These are phyloP conservation scores for Heteractis magnifica DNA, from an alignment of 92 coral and sea anemone genomes.

Conservation along the genomic window DNA sequence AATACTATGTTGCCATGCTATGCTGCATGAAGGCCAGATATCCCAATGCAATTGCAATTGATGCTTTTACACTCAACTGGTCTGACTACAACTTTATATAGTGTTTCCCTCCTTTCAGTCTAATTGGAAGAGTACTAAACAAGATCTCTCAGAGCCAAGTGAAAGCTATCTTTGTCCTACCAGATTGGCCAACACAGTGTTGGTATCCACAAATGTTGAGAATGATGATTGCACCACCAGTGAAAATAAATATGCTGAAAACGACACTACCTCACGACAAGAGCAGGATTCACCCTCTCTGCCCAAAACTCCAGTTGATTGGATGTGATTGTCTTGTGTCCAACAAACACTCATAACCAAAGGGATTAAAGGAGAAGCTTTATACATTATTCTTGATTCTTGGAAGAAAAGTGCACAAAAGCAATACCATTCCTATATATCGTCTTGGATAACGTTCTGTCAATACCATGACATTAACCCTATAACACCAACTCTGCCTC, in stretches of 20 bases:
- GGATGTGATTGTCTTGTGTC: conserved; percentile 41
- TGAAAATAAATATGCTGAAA: conserved; percentile 32
- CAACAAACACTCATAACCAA: conserved; percentile 16
- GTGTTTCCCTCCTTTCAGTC: not conserved
- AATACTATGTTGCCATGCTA: conserved; percentile 38
- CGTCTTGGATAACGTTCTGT: conserved; percentile 4
- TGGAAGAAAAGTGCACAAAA: conserved; percentile 30
- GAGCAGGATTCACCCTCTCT: conserved; percentile 32
- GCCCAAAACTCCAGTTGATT: conserved; percentile 27
- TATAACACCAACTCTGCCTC: not conserved
- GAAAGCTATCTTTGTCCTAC: not conserved
- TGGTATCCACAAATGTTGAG: conserved; percentile 61
- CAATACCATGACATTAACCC: not conserved
- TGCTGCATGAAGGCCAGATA: conserved; percentile 53
- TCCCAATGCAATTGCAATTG: conserved; percentile 49
- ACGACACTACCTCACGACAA: conserved; percentile 47
- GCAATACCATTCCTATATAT: conserved; percentile 24
- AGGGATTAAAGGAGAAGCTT: conserved; percentile 32
- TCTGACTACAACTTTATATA: conserved; percentile 28
- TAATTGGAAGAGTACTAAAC: not conserved
- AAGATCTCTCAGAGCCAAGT: not conserved
- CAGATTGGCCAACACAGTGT: conserved; percentile 39
- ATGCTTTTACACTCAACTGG: conserved; percentile 54
- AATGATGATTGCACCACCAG: conserved; percentile 32
- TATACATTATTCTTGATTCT: conserved; percentile 33